Evolutionary conservation across 2,888 invertebrate genomes (phyloP).

Genomic region (Trissolcus brochymenae): DNA sequence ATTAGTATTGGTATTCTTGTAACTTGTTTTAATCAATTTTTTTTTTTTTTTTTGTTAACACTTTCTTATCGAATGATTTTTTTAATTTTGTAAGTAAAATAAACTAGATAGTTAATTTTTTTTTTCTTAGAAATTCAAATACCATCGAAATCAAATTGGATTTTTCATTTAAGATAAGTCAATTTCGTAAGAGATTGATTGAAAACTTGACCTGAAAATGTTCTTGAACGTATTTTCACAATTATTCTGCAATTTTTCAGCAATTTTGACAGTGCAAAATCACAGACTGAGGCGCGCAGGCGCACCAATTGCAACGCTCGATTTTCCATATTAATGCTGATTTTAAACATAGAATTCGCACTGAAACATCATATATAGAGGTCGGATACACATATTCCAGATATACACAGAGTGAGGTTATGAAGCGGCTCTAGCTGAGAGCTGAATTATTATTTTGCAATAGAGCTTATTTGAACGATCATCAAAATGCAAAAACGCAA

Average conservation of each 20-base stretch:
- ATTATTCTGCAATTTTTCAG: slow-evolving; percentile 39
- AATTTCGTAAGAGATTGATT: too few species aligned
- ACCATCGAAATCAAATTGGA: slow-evolving; percentile 8
- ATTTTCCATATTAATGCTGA: slow-evolving; percentile 70
- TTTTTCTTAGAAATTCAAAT: too few species aligned
- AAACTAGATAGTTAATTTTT: too few species aligned
- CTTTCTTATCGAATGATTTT: too few species aligned
- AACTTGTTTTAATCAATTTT: too few species aligned
- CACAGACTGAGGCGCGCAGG: slow-evolving; percentile 31
- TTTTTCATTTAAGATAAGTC: too few species aligned
- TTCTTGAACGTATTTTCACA: too few species aligned
- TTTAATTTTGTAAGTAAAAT: too few species aligned
- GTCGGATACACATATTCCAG: not conserved
- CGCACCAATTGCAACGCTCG: slow-evolving; percentile 34
- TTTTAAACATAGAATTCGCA: slow-evolving; percentile 68
- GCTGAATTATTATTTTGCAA: slow-evolving; percentile 43
- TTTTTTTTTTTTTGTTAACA: too few species aligned
- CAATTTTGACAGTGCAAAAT: slow-evolving; percentile 27
- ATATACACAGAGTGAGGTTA: slow-evolving; percentile 4
- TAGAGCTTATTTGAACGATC: slow-evolving; percentile 25
- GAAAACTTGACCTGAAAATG: too few species aligned
- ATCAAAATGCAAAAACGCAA: slow-evolving; percentile 40
- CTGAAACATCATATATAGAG: slow-evolving; percentile 32
- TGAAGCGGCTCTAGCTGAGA: slow-evolving; percentile 16
- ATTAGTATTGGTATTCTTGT: too few species aligned